Percentiles rank a stretch among this genome's conserved stretches.
Evolutionary conservation across 2,113 vertebrate species (phyloP).

Genomic region (Catagonus wagneri): DNA sequence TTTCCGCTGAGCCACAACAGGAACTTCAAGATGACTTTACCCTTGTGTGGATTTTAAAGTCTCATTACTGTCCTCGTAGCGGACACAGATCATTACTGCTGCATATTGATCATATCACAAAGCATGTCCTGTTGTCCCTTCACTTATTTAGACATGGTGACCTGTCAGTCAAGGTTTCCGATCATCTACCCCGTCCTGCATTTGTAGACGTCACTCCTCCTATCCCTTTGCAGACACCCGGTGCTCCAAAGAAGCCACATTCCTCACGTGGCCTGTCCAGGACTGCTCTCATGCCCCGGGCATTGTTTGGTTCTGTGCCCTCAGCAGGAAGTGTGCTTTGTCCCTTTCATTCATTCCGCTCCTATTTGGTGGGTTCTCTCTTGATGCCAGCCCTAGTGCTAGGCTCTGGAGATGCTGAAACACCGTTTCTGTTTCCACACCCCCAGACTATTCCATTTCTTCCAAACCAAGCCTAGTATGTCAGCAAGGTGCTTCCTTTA

Average conservation of each 20-base stretch:
- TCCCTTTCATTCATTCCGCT: neutral
- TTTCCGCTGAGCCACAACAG: too few relatives aligned
- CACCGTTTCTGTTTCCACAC: neutral
- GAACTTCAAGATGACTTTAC: too few relatives aligned
- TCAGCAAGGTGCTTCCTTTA: neutral
- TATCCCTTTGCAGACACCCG: neutral
- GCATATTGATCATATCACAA: neutral
- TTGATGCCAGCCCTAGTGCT: neutral
- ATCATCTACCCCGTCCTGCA: neutral
- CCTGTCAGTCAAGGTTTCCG: neutral
- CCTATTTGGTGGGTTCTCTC: neutral
- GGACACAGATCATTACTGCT: neutral
- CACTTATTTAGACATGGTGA: neutral
- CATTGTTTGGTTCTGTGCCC: neutral
- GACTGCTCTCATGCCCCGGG: fast-evolving
- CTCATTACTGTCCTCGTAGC: neutral
- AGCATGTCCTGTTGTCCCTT: neutral
- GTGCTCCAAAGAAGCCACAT: fast-evolving
- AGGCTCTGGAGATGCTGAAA: neutral
- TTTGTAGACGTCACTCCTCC: neutral
- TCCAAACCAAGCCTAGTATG: neutral
- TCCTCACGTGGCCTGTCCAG: fast-evolving
- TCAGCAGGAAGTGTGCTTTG: neutral
- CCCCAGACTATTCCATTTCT: neutral
- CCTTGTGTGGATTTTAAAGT: neutral